Percentiles rank a stretch among this genome's conserved stretches.
These are phyloP conservation scores for Lithobates pipiens DNA, from an alignment of 2,797 vertebrate genomes.

Conservation along the genomic window DNA sequence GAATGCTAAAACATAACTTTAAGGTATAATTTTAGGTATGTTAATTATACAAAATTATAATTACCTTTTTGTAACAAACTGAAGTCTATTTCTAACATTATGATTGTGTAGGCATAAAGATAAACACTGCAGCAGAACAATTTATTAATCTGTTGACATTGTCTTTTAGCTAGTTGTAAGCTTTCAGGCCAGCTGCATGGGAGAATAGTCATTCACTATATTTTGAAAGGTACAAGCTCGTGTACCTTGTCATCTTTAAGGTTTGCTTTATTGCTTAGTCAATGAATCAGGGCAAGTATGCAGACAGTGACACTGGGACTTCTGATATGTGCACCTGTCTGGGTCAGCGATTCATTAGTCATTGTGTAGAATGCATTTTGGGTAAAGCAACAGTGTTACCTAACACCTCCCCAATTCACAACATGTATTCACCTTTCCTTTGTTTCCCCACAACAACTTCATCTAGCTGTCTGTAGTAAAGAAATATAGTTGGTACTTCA, in stretches of 20 bases:
- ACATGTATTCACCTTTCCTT: too few relatives aligned
- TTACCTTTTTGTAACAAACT: neutral
- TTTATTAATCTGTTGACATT: neutral
- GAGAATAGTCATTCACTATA: neutral
- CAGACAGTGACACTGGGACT: too few relatives aligned
- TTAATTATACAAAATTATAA: neutral
- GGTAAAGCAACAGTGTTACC: too few relatives aligned
- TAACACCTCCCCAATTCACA: too few relatives aligned
- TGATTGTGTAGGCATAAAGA: neutral
- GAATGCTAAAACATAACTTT: neutral
- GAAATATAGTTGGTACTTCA: too few relatives aligned
- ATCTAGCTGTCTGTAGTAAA: too few relatives aligned
- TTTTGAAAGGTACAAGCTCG: neutral
- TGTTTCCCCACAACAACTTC: too few relatives aligned
- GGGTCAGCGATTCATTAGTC: too few relatives aligned
- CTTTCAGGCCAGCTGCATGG: neutral
- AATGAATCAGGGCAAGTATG: too few relatives aligned
- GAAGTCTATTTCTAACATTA: neutral
- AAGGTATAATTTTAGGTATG: neutral
- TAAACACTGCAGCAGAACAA: neutral
- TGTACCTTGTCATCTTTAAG: neutral
- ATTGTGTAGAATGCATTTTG: too few relatives aligned
- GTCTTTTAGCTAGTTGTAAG: neutral
- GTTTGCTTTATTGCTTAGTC: neutral
- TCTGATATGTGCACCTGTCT: too few relatives aligned